These are phyloP conservation scores for Cabera pusaria DNA, from an alignment of 2,888 invertebrate genomes.

Conservation along the genomic window DNA sequence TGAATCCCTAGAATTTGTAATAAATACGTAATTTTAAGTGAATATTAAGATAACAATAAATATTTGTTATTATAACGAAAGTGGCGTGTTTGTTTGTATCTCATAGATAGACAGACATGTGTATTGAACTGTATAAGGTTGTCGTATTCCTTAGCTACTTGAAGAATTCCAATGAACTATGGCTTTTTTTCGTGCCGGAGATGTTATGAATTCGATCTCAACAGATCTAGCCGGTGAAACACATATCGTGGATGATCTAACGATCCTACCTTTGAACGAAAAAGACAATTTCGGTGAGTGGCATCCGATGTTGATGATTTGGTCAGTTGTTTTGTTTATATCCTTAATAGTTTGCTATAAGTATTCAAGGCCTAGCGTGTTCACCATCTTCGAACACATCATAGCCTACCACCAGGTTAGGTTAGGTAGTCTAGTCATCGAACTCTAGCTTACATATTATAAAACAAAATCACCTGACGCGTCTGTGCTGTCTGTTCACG, in stretches of 20 bases:
- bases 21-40: no score
- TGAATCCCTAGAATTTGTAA: no score
- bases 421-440: no score
- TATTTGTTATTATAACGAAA: no score
- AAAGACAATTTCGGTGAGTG: conserved; percentile 94
- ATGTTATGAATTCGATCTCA: conserved; percentile 48
- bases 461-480: no score
- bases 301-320: background rate
- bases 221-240: conserved; percentile 51
- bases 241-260: conserved; percentile 84
- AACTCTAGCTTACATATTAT: no score
- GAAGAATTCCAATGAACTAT: conserved; percentile 55
- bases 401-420: no score
- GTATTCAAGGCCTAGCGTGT: no score
- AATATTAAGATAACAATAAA: no score
- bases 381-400: no score
- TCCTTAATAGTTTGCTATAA: no score
- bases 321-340: background rate
- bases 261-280: conserved; percentile 93
- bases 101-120: conserved; percentile 52
- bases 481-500: no score
- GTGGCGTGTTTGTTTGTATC: background rate
- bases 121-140: conserved; percentile 62
- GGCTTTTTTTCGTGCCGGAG: conserved; percentile 64
- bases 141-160: conserved; percentile 40